Evolutionary conservation across 2,113 vertebrate genomes (phyloP), one percentile per base, ranked within the genome.

Genomic region (Perccottus glenii): DNA sequence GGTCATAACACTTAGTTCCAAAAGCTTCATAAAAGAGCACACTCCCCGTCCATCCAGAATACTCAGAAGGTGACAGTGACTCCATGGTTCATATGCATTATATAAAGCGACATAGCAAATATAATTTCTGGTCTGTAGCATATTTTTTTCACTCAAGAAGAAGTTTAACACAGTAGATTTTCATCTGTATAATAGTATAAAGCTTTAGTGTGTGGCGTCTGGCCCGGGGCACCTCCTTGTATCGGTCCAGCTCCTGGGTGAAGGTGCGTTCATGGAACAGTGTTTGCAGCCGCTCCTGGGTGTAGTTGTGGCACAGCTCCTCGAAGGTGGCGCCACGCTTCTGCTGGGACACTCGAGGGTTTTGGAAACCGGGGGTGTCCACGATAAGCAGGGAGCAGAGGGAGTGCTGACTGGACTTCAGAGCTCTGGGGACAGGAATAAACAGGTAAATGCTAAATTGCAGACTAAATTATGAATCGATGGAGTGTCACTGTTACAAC

Each of bases 241-340:
- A 98, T 71, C 95, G 80, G 55, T 99, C 98, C 84, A 98, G 84
- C 90, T 99, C 96, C 14, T 93, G 94, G 35, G 95, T 86, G 0
- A 96, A 98, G 35, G 95, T 96, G 57, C 94, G 93, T 67, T 99
- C 95, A 0, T 99, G 96, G 88, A 98, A 99, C 9, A 99, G 93
- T 0, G 90, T 92, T 92, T 99, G 98, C 77, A 99, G 93, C 52
- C 96, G 92, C 82, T 99, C 97, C 90, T 99, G 98, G 35, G 95
- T 85, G 0, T 99, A 99, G 92, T 99, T 99, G 80, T 99, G 97
- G 85, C 96, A 98, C 38, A 99, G 94, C 83, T 99, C 98, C 82
- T 99, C 97, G 0, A 98, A 99, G 35, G 95, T 97, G 85, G 96
- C 96, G 0, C 94, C 96, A 0, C 96, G 92, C 52, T 92, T 91